These are phyloP conservation scores for Datnioides undecimradiatus DNA, from an alignment of 2,113 vertebrate genomes.

Conservation along the genomic window DNA sequence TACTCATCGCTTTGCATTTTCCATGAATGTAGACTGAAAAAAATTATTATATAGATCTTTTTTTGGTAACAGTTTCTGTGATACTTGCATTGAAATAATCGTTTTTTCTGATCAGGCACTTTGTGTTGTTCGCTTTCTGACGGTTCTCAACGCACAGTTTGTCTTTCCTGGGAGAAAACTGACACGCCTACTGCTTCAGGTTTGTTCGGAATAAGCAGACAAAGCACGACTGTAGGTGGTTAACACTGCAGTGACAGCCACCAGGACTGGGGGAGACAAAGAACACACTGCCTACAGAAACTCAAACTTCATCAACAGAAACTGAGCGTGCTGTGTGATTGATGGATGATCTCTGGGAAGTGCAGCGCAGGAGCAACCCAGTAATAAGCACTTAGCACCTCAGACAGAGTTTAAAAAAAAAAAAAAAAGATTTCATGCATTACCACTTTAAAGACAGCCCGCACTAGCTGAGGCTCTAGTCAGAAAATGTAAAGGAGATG, in stretches of 20 bases:
- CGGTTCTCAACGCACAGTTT: neutral
- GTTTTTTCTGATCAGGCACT: neutral
- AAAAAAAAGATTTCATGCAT: constrained; percentile 13
- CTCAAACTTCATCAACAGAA: constrained; percentile 44
- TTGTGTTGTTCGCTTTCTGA: neutral
- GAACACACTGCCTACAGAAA: constrained; percentile 33
- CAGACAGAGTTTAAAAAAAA: neutral
- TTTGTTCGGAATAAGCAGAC: constrained; percentile 16
- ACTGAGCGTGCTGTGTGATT: constrained; percentile 34
- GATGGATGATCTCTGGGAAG: constrained; percentile 50
- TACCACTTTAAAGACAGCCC: constrained; percentile 42
- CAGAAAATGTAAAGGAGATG: constrained; percentile 34
- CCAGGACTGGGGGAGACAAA: constrained; percentile 22
- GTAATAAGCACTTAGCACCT: constrained; percentile 56
- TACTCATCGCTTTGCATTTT: constrained; percentile 27
- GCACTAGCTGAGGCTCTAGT: neutral
- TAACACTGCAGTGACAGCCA: constrained; percentile 38
- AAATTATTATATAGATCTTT: too few relatives aligned
- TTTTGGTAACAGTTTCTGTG: neutral
- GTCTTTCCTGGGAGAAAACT: neutral
- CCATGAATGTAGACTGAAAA: neutral
- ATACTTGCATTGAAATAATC: constrained; percentile 18
- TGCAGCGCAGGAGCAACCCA: constrained; percentile 15
- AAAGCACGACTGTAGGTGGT: constrained; percentile 7
- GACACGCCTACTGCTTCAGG: neutral